Evolutionary conservation across 2,888 invertebrate species (phyloP).

Genomic region (Kuschelorhynchus macadamiae): DNA sequence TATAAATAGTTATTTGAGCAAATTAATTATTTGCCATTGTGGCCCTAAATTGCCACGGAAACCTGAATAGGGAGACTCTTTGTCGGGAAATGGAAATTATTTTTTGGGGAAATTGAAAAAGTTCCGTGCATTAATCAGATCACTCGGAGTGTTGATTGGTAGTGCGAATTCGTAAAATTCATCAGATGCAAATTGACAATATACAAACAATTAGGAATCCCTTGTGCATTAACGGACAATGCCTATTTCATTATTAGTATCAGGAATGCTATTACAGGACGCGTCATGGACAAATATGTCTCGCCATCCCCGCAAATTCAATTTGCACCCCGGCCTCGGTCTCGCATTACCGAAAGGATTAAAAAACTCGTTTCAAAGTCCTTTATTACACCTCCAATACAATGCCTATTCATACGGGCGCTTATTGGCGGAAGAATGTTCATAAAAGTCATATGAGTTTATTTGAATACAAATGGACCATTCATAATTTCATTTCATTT

Average conservation of each 20-base stretch:
- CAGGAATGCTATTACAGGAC: slow-evolving; percentile 67
- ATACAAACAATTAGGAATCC: slow-evolving; percentile 69
- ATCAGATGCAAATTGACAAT: slow-evolving; percentile 69
- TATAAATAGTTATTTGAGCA: no score
- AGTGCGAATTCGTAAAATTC: slow-evolving; percentile 59
- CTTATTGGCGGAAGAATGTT: slow-evolving; percentile 56
- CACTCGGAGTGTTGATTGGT: slow-evolving; percentile 44
- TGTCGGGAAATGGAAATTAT: slow-evolving; percentile 10
- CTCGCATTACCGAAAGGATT: slow-evolving; percentile 61
- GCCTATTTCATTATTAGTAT: slow-evolving; percentile 67
- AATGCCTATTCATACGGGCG: slow-evolving; percentile 57
- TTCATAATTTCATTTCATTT: slow-evolving; percentile 47
- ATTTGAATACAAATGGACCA: slow-evolving; percentile 53
- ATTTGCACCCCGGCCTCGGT: slow-evolving; percentile 61
- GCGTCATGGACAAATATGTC: slow-evolving; percentile 64
- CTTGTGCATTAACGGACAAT: slow-evolving; percentile 66
- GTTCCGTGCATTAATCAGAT: slow-evolving; percentile 43
- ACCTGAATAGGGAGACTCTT: slow-evolving; percentile 1
- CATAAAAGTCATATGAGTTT: slow-evolving; percentile 56
- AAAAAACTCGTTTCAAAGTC: slow-evolving; percentile 61
- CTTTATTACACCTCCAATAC: slow-evolving; percentile 61
- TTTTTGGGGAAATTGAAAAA: slow-evolving; percentile 42
- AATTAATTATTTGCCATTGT: no score
- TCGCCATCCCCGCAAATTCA: slow-evolving; percentile 65
- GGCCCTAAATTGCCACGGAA: no score